These are phyloP conservation scores for Trichomalopsis sarcophagae DNA, from an alignment of 1,140 invertebrate genomes.

Conservation along the genomic window DNA sequence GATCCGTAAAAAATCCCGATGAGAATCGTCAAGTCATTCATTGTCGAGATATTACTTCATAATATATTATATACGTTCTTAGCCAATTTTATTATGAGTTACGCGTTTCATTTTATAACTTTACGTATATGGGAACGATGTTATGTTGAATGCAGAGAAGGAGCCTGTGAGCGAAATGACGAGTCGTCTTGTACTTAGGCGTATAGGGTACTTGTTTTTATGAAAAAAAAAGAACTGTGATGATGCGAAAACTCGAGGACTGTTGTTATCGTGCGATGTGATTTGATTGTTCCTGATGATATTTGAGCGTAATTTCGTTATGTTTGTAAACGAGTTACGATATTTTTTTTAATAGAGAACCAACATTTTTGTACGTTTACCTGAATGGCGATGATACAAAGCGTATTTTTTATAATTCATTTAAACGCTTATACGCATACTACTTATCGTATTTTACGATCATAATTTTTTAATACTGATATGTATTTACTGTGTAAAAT, in stretches of 20 bases:
- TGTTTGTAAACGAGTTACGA: not conserved
- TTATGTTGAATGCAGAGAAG: conserved; percentile 11
- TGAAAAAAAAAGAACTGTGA: conserved; percentile 35
- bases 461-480: conserved; percentile 5
- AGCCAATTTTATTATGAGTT: not conserved
- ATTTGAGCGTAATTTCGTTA: not conserved
- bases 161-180: not conserved
- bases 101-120: not conserved
- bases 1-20: not conserved
- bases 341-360: not conserved
- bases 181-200: conserved; percentile 44
- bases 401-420: not conserved
- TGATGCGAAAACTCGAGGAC: conserved; percentile 28
- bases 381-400: not conserved
- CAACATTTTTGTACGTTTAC: conserved; percentile 18
- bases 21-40: not conserved
- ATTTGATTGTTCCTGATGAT: conserved; percentile 35
- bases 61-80: not conserved
- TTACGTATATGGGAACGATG: not conserved
- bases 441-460: not conserved
- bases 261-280: conserved; percentile 28
- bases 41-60: not conserved
- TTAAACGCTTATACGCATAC: not conserved
- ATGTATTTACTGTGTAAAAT: not conserved
- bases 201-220: conserved; percentile 24